These are phyloP conservation scores for Rhabditoides inermis DNA, from an alignment of 2,888 invertebrate genomes.

Conservation along the genomic window DNA sequence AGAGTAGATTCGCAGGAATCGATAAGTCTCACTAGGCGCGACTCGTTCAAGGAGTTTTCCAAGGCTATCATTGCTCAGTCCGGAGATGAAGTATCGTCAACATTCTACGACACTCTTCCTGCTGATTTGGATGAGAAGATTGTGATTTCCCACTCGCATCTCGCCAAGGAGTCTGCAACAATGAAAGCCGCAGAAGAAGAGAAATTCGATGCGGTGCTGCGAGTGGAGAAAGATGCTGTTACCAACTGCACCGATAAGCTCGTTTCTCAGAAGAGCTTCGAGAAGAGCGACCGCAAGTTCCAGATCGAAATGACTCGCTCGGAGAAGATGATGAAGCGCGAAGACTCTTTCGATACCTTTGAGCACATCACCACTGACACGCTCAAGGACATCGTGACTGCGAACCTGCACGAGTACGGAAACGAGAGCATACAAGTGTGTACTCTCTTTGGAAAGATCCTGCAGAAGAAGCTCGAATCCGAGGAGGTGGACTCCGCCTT, in stretches of 20 bases:
- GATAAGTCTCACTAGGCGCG: neutral
- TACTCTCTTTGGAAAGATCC: slow-evolving; percentile 24
- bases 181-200: slow-evolving; percentile 17
- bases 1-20: neutral
- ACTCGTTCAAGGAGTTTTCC: neutral
- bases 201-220: slow-evolving; percentile 13
- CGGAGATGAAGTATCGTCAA: neutral
- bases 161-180: slow-evolving; percentile 12
- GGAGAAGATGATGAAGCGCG: slow-evolving; percentile 18
- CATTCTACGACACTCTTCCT: neutral
- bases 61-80: neutral
- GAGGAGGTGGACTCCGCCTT: slow-evolving; percentile 21
- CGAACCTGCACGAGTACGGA: slow-evolving; percentile 21
- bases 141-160: slow-evolving; percentile 12
- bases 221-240: slow-evolving; percentile 10
- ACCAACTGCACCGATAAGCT: slow-evolving; percentile 5
- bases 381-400: slow-evolving; percentile 13
- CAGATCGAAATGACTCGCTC: slow-evolving; percentile 26
- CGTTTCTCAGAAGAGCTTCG: slow-evolving; percentile 3
- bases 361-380: slow-evolving; percentile 14
- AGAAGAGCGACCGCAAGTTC: slow-evolving; percentile 10
- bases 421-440: slow-evolving; percentile 27
- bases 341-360: slow-evolving; percentile 17
- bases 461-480: slow-evolving; percentile 27
- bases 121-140: slow-evolving; percentile 18